phyloP scores from a whole-genome alignment of 1,140 invertebrate genomes.

The Potamilus streckersoni region DNA sequence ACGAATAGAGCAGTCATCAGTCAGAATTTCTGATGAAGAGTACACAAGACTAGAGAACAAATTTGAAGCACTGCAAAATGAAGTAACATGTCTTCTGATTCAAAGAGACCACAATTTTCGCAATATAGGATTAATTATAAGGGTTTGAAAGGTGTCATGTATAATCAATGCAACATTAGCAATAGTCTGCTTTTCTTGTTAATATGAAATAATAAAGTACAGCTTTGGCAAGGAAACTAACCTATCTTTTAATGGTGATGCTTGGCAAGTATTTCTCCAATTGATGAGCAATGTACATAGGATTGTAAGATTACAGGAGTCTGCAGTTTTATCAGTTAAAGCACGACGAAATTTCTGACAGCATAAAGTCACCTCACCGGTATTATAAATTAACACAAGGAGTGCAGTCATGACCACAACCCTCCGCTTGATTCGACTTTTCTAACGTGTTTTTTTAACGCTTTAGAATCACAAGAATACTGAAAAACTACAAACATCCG shows the following conservation, averaged over 20 bases:
- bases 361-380: too few species aligned
- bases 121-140: background rate
- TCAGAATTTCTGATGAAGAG: slow-evolving; percentile 30
- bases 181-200: background rate
- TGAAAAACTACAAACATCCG: too few species aligned
- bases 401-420: too few species aligned
- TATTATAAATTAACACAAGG: too few species aligned
- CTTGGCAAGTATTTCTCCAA: too few species aligned
- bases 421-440: too few species aligned
- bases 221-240: background rate
- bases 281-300: too few species aligned
- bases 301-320: too few species aligned
- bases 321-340: too few species aligned
- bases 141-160: background rate
- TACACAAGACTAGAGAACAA: slow-evolving; percentile 23
- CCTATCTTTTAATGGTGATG: background rate
- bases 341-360: too few species aligned
- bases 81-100: slow-evolving; percentile 9
- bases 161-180: background rate
- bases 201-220: background rate
- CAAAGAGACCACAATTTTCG: background rate
- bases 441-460: too few species aligned
- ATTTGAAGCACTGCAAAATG: slow-evolving; percentile 32
- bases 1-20: slow-evolving; percentile 12
- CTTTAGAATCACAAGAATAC: too few species aligned